Evolutionary conservation across 2,888 invertebrate genomes (phyloP).

Genomic region (Andricus quercusramuli): DNA sequence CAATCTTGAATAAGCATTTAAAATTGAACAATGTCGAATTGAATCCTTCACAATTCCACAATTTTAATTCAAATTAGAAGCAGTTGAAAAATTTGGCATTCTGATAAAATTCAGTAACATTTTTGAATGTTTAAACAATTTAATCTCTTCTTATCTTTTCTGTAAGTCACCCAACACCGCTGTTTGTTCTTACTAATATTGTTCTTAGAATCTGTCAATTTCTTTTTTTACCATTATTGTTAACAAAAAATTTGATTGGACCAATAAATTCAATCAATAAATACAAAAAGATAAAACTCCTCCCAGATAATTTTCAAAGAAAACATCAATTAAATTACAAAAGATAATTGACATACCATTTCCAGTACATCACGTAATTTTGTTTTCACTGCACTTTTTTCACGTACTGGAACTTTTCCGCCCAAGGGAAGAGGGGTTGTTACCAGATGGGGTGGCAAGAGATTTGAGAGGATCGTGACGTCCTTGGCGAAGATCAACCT

Average conservation of each 20-base stretch:
- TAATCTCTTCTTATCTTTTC: too few relatives aligned
- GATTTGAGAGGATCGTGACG: background rate
- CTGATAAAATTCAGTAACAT: too few relatives aligned
- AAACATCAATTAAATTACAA: background rate
- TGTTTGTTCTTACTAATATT: too few relatives aligned
- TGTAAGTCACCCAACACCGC: too few relatives aligned
- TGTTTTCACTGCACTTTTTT: conserved; percentile 30
- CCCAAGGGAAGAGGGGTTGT: background rate
- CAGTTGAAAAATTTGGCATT: too few relatives aligned
- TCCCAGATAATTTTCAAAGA: background rate
- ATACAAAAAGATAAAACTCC: too few relatives aligned
- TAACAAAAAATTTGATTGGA: background rate
- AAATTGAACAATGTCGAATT: too few relatives aligned
- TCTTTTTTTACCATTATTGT: background rate
- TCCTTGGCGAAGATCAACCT: background rate
- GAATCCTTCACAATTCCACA: too few relatives aligned
- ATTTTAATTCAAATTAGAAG: too few relatives aligned
- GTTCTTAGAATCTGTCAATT: background rate
- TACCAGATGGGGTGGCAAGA: background rate
- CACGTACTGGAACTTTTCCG: conserved; percentile 13
- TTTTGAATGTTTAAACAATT: too few relatives aligned
- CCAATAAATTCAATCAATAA: too few relatives aligned
- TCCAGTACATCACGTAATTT: conserved; percentile 9
- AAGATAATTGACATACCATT: conserved; percentile 17
- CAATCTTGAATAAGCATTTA: too few relatives aligned